These are phyloP conservation scores for Hemichromis elongatus DNA, from an alignment of 2,113 vertebrate genomes.

Conservation along the genomic window DNA sequence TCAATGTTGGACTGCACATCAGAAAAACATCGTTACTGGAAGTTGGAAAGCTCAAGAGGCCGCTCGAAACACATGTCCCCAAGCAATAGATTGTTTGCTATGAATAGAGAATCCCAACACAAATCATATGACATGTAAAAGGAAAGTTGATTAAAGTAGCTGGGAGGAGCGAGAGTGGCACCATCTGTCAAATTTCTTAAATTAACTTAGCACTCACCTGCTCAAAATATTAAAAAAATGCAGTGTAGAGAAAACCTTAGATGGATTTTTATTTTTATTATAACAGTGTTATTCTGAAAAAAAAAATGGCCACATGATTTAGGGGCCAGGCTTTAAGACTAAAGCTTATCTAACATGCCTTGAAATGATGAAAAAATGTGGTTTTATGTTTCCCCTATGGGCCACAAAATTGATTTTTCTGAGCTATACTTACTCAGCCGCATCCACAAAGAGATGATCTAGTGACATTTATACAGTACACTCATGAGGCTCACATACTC, in stretches of 20 bases:
- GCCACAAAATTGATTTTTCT: conserved; percentile 51
- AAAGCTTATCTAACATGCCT: conserved; percentile 21
- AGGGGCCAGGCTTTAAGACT: background rate
- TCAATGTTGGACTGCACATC: background rate
- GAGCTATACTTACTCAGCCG: conserved; percentile 44
- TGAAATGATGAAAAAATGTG: conserved; percentile 9
- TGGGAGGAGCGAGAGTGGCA: background rate
- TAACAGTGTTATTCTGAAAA: background rate
- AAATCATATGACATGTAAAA: conserved; percentile 1
- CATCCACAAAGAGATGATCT: conserved; percentile 54
- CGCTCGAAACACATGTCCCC: background rate
- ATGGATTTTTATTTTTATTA: background rate
- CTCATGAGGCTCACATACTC: conserved; percentile 22
- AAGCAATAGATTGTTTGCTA: background rate
- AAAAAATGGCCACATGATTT: conserved; percentile 6
- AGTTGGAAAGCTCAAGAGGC: background rate
- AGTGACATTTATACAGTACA: conserved; percentile 41
- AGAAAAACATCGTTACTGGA: conserved; percentile 3
- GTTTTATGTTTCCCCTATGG: conserved; percentile 48
- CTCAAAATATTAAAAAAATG: background rate
- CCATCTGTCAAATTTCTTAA: background rate
- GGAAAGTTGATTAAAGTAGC: conserved; percentile 7
- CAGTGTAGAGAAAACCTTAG: background rate
- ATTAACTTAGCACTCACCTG: background rate
- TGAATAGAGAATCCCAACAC: background rate